Percentiles rank a stretch among this genome's conserved stretches.
These are phyloP conservation scores for Cassiopea xamachana DNA, from an alignment of 30 jellyfish, hydroid and myxozoan species.

Conservation along the genomic window DNA sequence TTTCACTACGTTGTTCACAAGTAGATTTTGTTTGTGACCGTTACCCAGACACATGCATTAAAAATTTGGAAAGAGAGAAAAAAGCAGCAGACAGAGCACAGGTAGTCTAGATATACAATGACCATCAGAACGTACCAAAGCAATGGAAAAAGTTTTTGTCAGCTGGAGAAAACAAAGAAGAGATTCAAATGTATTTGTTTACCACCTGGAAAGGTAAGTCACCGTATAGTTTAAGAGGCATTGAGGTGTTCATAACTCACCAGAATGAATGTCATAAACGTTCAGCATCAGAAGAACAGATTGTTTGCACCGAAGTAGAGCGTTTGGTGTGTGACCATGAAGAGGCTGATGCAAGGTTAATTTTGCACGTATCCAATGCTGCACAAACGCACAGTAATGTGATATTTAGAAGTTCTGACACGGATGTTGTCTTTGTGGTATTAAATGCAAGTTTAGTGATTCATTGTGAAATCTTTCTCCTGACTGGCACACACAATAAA, in stretches of 20 bases:
- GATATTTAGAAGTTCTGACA: constrained; percentile 26
- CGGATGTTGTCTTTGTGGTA: constrained; percentile 43
- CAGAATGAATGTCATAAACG: constrained; percentile 1
- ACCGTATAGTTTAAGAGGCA: background rate
- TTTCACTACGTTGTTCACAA: background rate
- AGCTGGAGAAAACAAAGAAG: constrained; percentile 47
- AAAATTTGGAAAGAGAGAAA: constrained; percentile 46
- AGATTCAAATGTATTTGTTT: constrained; percentile 16
- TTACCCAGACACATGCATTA: constrained; percentile 59
- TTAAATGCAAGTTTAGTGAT: background rate
- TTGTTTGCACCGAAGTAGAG: constrained; percentile 11
- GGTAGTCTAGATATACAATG: too few relatives aligned
- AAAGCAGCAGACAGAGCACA: constrained; percentile 38
- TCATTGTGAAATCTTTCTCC: background rate
- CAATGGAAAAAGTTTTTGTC: constrained; percentile 44
- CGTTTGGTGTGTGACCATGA: constrained; percentile 36
- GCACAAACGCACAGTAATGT: background rate
- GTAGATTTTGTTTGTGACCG: constrained; percentile 67
- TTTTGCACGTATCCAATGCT: constrained; percentile 37
- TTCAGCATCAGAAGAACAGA: background rate
- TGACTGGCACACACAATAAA: constrained; percentile 48
- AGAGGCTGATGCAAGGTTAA: constrained; percentile 53
- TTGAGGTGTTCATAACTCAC: constrained; percentile 4
- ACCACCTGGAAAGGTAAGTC: background rate
- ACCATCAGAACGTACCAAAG: constrained; percentile 25